A percentile compares a stretch with the other conserved stretches of the same genome.
These are phyloP conservation scores for Petrocephalus schoutedeni DNA, from an alignment of 2,797 vertebrate species.

Conservation along the genomic window DNA sequence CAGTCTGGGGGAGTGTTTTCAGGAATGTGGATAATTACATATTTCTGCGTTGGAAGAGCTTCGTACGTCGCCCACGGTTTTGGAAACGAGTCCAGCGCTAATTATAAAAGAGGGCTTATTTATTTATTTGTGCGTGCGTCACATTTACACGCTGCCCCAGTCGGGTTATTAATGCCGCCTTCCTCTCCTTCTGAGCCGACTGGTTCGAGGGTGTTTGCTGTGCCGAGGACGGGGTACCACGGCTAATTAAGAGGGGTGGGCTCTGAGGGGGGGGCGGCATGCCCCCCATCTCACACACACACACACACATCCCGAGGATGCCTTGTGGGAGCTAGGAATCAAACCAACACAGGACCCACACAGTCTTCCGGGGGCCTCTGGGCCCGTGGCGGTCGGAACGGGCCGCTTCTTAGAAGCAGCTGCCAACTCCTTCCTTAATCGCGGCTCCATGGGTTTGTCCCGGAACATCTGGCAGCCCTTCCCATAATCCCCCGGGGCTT, in stretches of 20 bases:
- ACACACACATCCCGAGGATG: not conserved
- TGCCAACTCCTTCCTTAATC: not conserved
- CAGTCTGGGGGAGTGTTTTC: not conserved
- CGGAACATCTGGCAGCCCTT: not conserved
- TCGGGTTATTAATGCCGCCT: not conserved
- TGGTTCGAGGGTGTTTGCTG: not conserved
- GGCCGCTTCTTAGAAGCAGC: not conserved
- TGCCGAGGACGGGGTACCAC: not conserved
- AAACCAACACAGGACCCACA: not conserved
- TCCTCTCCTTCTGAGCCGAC: not conserved
- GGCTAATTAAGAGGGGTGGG: not conserved
- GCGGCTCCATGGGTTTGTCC: not conserved
- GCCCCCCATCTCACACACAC: not conserved
- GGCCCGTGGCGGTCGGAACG: not conserved
- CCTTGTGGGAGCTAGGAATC: not conserved
- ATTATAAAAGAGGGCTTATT: conserved; percentile 16
- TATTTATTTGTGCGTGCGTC: not conserved
- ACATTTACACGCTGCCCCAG: not conserved
- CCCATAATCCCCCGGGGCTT: conserved; percentile 7
- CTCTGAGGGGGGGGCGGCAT: not conserved
- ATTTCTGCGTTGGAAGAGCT: conserved; percentile 7
- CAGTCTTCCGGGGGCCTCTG: not conserved
- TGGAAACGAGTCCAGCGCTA: not conserved
- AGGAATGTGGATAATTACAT: conserved; percentile 27
- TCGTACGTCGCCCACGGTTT: conserved; percentile 10